Base-by-base conservation (phyloP, 1,140 invertebrate genomes). In the Gonatopus flavifemur region DNA sequence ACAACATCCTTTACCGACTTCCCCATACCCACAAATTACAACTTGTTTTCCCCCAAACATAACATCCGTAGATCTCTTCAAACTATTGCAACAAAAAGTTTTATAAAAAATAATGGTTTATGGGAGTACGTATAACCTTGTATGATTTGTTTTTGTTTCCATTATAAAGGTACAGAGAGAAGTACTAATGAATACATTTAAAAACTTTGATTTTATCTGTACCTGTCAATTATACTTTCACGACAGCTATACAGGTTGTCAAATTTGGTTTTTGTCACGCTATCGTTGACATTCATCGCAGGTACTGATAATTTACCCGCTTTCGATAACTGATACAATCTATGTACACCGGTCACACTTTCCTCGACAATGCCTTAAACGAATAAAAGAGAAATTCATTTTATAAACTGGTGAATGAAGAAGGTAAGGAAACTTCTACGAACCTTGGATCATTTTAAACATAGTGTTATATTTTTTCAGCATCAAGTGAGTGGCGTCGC, bases 1-100 rank as follows among this genome's bases (percentile, higher is more conserved):
- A 64, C 91, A 93, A 79, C 95, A 98, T 4, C 96, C 95, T 82
- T 98, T 98, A 18, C 96, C 96, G 24, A 98, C 96, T 83, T 98
- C 94, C 3, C 96, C 96, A 72, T 98, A 98, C 7, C 96, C 96
- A 79, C 95, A 98, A 30, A 98, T 88, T 0, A 96, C 87, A 1
- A 96, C 91, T 78, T 97, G 94, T 74, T 98, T 98, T 0, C 96
- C 96, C 24, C 94, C 96, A 76, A 98, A 96, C 96, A 98, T 98
- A 2, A 98, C 86, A 72, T 98, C 96, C 12, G 95, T 98, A 9
- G 94, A 94, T 52, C 95, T 83, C 77, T 98, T 98, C 41, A 98
- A 82, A 65, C 91, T 94, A 74, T 21, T 72, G 76, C 61, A 43
- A 65, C 46, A 62, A 43, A 32, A 36, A 18, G 12, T 18, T 16